phyloP scores from a whole-genome alignment of 2,888 invertebrate genomes.

The Arenicola marina region DNA sequence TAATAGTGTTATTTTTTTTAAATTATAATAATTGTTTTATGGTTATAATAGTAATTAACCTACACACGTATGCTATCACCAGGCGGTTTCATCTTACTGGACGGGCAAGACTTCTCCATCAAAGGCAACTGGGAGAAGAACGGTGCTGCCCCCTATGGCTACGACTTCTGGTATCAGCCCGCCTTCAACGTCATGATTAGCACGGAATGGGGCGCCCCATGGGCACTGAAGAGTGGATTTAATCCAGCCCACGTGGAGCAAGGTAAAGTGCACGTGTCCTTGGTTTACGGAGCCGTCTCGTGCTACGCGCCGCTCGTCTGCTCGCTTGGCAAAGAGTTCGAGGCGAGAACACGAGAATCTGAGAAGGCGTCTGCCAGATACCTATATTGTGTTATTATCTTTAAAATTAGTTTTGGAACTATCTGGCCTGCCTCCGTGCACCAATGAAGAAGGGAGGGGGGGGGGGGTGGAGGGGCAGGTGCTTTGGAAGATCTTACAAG shows the following conservation, averaged over 20 bases:
- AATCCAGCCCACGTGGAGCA: slow-evolving; percentile 63
- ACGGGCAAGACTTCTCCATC: slow-evolving; percentile 77
- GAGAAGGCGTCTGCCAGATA: not conserved
- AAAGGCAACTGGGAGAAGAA: slow-evolving; percentile 65
- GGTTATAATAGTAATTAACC: too few relatives aligned
- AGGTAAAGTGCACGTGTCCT: slow-evolving; percentile 48
- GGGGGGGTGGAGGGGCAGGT: too few relatives aligned
- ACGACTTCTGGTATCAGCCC: slow-evolving; percentile 98
- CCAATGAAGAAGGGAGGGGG: too few relatives aligned
- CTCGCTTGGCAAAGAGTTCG: too few relatives aligned
- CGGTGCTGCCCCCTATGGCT: slow-evolving; percentile 68
- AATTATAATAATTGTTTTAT: not conserved
- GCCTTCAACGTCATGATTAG: slow-evolving; percentile 87
- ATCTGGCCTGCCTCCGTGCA: too few relatives aligned
- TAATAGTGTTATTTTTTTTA: not conserved
- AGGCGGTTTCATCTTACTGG: slow-evolving; percentile 82
- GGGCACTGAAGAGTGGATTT: slow-evolving; percentile 74
- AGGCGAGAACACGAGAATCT: not conserved
- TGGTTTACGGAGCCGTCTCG: too few relatives aligned
- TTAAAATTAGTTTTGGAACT: too few relatives aligned
- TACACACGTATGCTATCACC: too few relatives aligned
- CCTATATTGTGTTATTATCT: not conserved
- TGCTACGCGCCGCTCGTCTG: too few relatives aligned
- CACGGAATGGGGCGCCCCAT: slow-evolving; percentile 91
- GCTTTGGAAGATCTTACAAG: too few relatives aligned